Conservation (phyloP, 2,888 invertebrate species). For the Heliconius cydno region DNA sequence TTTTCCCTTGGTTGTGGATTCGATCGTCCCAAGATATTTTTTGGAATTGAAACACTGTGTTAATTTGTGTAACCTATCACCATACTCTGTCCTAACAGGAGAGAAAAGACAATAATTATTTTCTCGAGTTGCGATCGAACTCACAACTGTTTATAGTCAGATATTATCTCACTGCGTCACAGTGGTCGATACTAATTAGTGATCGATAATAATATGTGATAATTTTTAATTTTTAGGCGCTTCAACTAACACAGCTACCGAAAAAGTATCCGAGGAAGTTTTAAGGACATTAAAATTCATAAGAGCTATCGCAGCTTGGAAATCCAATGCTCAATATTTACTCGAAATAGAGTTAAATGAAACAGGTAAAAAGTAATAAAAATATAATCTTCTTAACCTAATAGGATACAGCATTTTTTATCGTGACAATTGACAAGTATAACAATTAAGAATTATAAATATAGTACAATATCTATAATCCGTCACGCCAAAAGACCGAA, state of each 20-base stretch:
- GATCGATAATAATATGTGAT: too few relatives aligned
- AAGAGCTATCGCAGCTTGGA: constrained; percentile 72
- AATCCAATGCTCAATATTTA: constrained; percentile 74
- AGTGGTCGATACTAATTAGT: too few relatives aligned
- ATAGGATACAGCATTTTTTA: neutral
- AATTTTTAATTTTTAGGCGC: constrained; percentile 54
- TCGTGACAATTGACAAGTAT: too few relatives aligned
- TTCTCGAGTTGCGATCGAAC: neutral
- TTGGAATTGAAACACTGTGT: neutral
- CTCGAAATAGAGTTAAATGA: constrained; percentile 77
- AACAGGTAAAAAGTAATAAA: constrained; percentile 57
- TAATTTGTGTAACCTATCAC: neutral
- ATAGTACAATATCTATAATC: too few relatives aligned
- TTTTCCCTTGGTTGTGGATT: neutral
- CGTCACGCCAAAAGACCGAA: too few relatives aligned
- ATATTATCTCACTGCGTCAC: too few relatives aligned
- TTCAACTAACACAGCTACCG: constrained; percentile 56
- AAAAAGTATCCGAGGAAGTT: constrained; percentile 75
- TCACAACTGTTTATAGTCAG: neutral
- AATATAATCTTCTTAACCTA: neutral
- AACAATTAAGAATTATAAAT: too few relatives aligned
- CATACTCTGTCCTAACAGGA: neutral
- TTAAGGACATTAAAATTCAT: constrained; percentile 72
- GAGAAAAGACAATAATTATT: neutral
- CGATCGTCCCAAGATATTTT: neutral